Evolutionary conservation across 1,140 invertebrate species (phyloP).

Genomic region (Chrysomallon squamiferum): DNA sequence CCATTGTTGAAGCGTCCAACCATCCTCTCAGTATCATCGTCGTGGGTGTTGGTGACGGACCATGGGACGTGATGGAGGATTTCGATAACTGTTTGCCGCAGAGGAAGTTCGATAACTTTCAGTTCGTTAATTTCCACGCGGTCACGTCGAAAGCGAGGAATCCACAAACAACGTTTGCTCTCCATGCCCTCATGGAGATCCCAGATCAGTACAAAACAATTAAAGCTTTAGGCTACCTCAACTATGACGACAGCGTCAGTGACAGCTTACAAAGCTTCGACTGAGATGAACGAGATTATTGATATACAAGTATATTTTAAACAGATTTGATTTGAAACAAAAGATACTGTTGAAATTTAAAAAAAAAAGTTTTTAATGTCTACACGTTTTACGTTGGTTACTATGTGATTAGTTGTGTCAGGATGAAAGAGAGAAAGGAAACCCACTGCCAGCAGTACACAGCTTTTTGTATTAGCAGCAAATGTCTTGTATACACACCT

Average conservation of each 20-base stretch:
- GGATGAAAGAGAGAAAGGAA: too few relatives aligned
- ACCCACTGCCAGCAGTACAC: too few relatives aligned
- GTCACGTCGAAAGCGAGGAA: conserved; percentile 63
- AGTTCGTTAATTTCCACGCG: conserved; percentile 68
- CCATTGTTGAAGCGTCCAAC: conserved; percentile 67
- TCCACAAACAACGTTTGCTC: conserved; percentile 64
- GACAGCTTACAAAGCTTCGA: too few relatives aligned
- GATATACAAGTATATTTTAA: too few relatives aligned
- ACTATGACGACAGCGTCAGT: not conserved
- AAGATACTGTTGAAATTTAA: too few relatives aligned
- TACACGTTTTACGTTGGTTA: too few relatives aligned
- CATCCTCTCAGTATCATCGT: conserved; percentile 69
- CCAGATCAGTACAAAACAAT: conserved; percentile 68
- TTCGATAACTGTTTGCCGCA: conserved; percentile 68
- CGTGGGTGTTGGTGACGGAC: conserved; percentile 69
- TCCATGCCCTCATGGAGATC: conserved; percentile 68
- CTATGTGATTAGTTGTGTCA: too few relatives aligned
- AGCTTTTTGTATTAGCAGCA: too few relatives aligned
- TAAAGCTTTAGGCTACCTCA: conserved; percentile 56
- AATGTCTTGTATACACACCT: too few relatives aligned
- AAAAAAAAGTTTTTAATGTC: too few relatives aligned
- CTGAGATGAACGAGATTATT: too few relatives aligned
- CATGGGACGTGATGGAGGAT: conserved; percentile 67
- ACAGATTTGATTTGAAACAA: too few relatives aligned
- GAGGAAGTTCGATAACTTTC: conserved; percentile 69